phyloP scores from a whole-genome alignment of 2,888 invertebrate species.

The Asteroscopus sphinx region DNA sequence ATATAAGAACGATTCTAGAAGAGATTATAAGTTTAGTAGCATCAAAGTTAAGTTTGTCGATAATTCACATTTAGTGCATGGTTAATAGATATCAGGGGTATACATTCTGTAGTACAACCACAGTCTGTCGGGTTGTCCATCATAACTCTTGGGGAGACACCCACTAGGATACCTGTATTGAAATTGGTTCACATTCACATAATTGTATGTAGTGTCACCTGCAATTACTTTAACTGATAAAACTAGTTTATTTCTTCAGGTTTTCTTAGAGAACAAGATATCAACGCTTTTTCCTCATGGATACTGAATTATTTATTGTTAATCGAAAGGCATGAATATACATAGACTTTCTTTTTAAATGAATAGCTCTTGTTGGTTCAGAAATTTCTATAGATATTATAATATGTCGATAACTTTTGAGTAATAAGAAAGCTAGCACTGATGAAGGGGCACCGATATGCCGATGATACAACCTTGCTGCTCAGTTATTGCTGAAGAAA shows the following conservation, averaged over 20 bases:
- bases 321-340: constrained; percentile 11
- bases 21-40: neutral
- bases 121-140: constrained; percentile 57
- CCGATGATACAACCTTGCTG: too few species aligned
- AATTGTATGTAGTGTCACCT: constrained; percentile 43
- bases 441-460: too few species aligned
- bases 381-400: neutral
- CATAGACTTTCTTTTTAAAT: neutral
- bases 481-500: too few species aligned
- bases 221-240: constrained; percentile 22
- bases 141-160: constrained; percentile 63
- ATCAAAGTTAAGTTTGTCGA: constrained; percentile 31
- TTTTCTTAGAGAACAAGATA: constrained; percentile 39
- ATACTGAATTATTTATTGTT: constrained; percentile 32
- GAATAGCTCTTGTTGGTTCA: neutral
- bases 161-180: constrained; percentile 49
- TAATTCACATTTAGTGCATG: constrained; percentile 54
- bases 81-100: constrained; percentile 63
- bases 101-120: constrained; percentile 69
- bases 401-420: too few species aligned
- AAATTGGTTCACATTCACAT: constrained; percentile 45
- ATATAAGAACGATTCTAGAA: constrained; percentile 14
- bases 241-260: constrained; percentile 33
- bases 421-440: too few species aligned
- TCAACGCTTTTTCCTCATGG: constrained; percentile 13